phyloP scores from a whole-genome alignment of 1,140 invertebrate genomes.

The Trichoplusia ni region DNA sequence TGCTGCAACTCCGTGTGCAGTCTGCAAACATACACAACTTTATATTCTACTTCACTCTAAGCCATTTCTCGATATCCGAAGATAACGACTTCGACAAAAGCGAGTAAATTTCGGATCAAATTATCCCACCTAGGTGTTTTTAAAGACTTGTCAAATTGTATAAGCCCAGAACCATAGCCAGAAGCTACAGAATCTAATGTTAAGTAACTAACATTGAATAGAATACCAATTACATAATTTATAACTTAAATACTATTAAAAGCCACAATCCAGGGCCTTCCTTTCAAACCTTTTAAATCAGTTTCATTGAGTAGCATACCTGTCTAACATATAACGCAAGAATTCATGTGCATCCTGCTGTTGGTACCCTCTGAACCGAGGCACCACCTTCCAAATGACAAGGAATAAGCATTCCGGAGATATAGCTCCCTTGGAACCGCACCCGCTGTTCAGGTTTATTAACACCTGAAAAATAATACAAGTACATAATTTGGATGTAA shows the following conservation, averaged over 20 bases:
- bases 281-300: neutral
- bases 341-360: constrained; percentile 95
- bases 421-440: constrained; percentile 88
- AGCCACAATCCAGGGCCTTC: no score
- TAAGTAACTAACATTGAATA: no score
- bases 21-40: constrained; percentile 54
- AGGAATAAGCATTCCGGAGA: constrained; percentile 91
- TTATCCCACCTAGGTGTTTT: no score
- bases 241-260: no score
- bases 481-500: constrained; percentile 44
- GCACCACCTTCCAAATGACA: constrained; percentile 94
- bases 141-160: no score
- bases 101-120: neutral
- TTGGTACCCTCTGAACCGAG: constrained; percentile 92
- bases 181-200: no score
- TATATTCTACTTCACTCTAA: neutral
- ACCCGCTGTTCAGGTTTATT: constrained; percentile 86
- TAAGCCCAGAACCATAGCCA: no score
- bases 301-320: no score
- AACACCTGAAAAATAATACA: constrained; percentile 81
- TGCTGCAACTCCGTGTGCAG: constrained; percentile 90
- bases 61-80: no score
- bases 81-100: no score
- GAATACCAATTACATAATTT: no score
- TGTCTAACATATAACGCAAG: constrained; percentile 90